phyloP scores from a whole-genome alignment of 2,888 invertebrate genomes.

The Tromatobia lineatoria region DNA sequence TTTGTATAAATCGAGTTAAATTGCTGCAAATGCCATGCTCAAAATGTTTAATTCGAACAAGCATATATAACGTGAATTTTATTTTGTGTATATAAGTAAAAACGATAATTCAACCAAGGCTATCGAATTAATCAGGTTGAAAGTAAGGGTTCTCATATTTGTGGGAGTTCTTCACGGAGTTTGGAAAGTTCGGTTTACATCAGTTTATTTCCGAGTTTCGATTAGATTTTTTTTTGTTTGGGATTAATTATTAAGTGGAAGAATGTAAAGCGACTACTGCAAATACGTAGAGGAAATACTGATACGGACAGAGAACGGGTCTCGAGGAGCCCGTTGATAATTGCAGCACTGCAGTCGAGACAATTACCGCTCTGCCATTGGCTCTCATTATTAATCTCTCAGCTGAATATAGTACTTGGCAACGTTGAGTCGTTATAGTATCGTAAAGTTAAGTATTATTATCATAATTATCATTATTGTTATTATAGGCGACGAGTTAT shows the following conservation, averaged over 20 bases:
- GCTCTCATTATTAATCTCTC: slow-evolving; percentile 85
- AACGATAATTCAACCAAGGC: slow-evolving; percentile 59
- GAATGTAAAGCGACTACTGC: slow-evolving; percentile 61
- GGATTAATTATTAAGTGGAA: slow-evolving; percentile 31
- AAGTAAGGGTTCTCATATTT: slow-evolving; percentile 32
- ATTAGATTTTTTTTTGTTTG: slow-evolving; percentile 13
- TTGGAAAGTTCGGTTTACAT: slow-evolving; percentile 26
- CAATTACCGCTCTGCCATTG: slow-evolving; percentile 85
- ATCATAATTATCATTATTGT: slow-evolving; percentile 22
- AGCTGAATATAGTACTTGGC: slow-evolving; percentile 69
- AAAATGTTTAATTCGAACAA: slow-evolving; percentile 79
- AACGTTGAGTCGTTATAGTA: slow-evolving; percentile 7
- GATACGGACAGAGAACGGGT: slow-evolving; percentile 63
- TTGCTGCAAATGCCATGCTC: slow-evolving; percentile 81
- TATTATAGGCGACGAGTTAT: slow-evolving; percentile 23
- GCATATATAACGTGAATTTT: slow-evolving; percentile 71
- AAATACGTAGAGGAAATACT: slow-evolving; percentile 43
- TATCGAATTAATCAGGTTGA: slow-evolving; percentile 30
- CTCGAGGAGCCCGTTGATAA: slow-evolving; percentile 73
- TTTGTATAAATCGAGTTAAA: slow-evolving; percentile 61
- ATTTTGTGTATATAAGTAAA: slow-evolving; percentile 48
- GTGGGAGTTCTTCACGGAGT: background rate
- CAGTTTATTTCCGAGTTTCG: slow-evolving; percentile 20
- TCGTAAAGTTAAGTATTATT: slow-evolving; percentile 9
- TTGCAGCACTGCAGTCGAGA: slow-evolving; percentile 83